Conservation (phyloP, 2,797 vertebrate genomes). For the Pangasius djambal region DNA sequence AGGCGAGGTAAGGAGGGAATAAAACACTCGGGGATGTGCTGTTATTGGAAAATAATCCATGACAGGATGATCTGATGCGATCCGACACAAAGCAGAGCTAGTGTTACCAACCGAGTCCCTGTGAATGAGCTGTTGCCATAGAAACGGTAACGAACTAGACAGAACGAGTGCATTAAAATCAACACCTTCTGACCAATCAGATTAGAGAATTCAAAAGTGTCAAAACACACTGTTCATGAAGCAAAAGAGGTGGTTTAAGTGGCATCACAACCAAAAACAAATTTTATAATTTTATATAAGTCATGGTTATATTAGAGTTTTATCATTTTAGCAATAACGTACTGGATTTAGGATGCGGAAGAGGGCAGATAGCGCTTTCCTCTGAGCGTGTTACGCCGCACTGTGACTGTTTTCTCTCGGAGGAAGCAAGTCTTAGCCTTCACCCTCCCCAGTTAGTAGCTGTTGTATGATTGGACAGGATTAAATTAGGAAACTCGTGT, state of each 20-base stretch:
- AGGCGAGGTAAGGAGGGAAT: background rate
- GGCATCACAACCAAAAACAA: background rate
- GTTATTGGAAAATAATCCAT: background rate
- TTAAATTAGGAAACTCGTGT: background rate
- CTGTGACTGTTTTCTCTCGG: no score
- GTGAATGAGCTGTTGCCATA: background rate
- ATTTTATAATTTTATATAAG: background rate
- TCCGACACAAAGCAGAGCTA: background rate
- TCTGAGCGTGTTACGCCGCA: background rate
- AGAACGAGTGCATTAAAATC: background rate
- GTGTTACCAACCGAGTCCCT: background rate
- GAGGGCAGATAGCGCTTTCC: background rate
- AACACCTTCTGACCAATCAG: background rate
- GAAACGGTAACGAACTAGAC: background rate
- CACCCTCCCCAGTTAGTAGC: background rate
- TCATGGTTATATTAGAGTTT: background rate
- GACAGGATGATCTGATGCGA: background rate
- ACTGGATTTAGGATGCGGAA: background rate
- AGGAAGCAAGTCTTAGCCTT: background rate
- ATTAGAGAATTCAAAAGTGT: background rate
- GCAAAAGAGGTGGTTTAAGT: background rate
- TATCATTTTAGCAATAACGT: background rate
- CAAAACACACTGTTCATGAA: background rate
- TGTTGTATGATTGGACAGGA: background rate
- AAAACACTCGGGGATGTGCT: background rate